These are phyloP conservation scores for Stenodera caucasica DNA, from an alignment of 2,888 invertebrate species.

Conservation along the genomic window DNA sequence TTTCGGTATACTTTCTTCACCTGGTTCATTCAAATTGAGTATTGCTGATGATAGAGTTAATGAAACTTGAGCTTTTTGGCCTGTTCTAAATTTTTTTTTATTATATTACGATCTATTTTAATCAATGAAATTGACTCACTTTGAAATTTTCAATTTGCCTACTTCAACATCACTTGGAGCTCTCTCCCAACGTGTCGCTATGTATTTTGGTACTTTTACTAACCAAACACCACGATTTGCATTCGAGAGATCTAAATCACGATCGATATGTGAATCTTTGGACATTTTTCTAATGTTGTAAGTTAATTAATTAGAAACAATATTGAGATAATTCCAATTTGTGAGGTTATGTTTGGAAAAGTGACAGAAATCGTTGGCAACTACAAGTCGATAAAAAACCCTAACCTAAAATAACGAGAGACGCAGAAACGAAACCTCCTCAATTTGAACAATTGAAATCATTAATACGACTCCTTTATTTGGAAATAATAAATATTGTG, in stretches of 20 bases:
- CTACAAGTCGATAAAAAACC: not conserved
- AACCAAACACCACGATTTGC: constrained; percentile 93
- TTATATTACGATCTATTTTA: constrained; percentile 13
- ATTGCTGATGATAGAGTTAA: constrained; percentile 81
- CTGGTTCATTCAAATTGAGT: constrained; percentile 74
- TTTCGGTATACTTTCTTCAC: constrained; percentile 82
- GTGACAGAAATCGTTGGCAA: not conserved
- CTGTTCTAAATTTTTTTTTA: constrained; percentile 56
- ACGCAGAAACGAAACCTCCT: too few relatives aligned
- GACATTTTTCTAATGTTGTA: constrained; percentile 47
- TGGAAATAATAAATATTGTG: too few relatives aligned
- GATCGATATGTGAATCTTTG: constrained; percentile 64
- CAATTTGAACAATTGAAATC: too few relatives aligned
- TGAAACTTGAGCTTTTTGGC: constrained; percentile 85
- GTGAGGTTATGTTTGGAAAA: not conserved
- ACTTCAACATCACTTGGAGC: constrained; percentile 90
- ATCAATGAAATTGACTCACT: constrained; percentile 55
- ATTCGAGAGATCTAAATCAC: constrained; percentile 85
- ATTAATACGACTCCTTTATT: too few relatives aligned
- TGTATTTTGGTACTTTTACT: constrained; percentile 95
- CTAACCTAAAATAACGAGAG: too few relatives aligned
- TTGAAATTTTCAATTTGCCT: constrained; percentile 86
- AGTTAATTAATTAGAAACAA: too few relatives aligned
- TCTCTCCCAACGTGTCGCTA: constrained; percentile 93
- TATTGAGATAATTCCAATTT: not conserved